Evolutionary conservation across 2,888 invertebrate species (phyloP).

Genomic region (Clitarchus hookeri): DNA sequence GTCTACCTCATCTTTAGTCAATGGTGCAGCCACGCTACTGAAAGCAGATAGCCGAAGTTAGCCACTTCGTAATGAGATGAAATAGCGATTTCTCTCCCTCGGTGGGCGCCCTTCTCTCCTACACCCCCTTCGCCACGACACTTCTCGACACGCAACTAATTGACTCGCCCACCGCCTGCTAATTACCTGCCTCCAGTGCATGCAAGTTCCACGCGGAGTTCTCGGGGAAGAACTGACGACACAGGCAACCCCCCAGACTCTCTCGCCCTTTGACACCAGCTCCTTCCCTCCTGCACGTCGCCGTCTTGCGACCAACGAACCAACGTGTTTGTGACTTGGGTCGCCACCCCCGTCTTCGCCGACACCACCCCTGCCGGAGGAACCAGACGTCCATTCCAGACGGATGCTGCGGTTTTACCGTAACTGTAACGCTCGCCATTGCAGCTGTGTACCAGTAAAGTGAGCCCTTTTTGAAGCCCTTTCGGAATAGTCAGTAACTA

Average conservation of each 20-base stretch:
- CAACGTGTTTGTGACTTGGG: background rate
- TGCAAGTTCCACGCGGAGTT: background rate
- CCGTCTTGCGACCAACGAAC: background rate
- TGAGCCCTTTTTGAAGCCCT: no score
- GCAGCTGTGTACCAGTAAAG: no score
- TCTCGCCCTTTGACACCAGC: background rate
- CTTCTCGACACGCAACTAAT: background rate
- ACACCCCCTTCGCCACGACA: background rate
- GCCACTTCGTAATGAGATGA: background rate
- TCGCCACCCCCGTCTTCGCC: background rate
- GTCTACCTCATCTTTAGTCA: no score
- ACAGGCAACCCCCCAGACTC: background rate
- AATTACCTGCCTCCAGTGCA: background rate
- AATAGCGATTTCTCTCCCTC: background rate
- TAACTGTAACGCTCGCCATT: no score
- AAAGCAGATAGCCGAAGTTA: background rate
- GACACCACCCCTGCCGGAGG: background rate
- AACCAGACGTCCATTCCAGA: background rate
- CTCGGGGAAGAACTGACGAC: background rate
- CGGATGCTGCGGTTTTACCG: background rate
- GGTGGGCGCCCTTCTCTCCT: background rate
- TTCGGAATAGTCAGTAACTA: no score
- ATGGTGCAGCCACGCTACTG: background rate
- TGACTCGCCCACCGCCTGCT: background rate
- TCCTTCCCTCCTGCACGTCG: no score